Evolutionary conservation across 2,113 vertebrate genomes (phyloP), one percentile per base, ranked within the genome.

Genomic region (Hypocryptadius cinnamomeus): DNA sequence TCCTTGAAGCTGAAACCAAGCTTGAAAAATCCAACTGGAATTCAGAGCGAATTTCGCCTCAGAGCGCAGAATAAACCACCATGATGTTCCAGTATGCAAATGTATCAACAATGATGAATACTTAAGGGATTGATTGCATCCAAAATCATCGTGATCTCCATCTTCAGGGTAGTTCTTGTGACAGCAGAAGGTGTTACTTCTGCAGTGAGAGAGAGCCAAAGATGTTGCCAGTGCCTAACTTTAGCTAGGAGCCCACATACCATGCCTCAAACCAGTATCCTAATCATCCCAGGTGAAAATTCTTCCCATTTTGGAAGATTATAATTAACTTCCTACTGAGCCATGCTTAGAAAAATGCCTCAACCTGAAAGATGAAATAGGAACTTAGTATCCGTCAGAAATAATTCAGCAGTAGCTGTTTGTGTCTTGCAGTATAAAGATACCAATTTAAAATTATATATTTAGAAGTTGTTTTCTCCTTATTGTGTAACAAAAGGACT

Each of bases 281-380:
- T 95, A 65, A 95, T 93, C 63, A 94, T 72, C 66, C 80, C 87
- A 97, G 82, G 92, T 93, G 85, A 94, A 95, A 93, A 92, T 65
- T 86, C 82, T 66, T 90, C 78, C 74, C 82, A 5, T 95, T 90
- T 79, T 44, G 72, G 84, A 89, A 95, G 82, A 91, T 93, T 51
- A 82, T 76, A 80, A 94, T 81, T 94, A 90, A 80, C 73, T 96
- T 94, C 82, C 87, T 95, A 78, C 78, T 61, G 54, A 89, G 85
- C 64, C 79, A 60, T 37, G 76, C 93, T 93, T 95, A 76, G 84
- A 93, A 96, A 93, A 95, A 89, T 79, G 60, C 63, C 84, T 91
- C 71, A 89, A 82, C 79, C 47, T 91, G 78, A 50, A 88, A 92
- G 85, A 93, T 96, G 54, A 90, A 94, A 92, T 44, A 85, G 64